Evolutionary conservation across 2,113 vertebrate genomes (phyloP).

Genomic region (Phylloscopus trochilus): DNA sequence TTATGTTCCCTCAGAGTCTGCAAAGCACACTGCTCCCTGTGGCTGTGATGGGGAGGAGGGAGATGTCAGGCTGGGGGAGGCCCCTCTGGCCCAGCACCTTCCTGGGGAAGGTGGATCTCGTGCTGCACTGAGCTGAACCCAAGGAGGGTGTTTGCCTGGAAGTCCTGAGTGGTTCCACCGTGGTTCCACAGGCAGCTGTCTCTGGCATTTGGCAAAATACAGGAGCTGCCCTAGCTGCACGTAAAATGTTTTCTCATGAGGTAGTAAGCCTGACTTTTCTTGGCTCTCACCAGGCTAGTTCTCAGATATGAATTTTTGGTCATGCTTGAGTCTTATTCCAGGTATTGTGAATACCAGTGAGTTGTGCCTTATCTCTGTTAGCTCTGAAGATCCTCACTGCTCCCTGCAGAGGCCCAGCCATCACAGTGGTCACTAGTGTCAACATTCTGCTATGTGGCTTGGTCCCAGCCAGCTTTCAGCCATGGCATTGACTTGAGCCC

Average conservation of each 20-base stretch:
- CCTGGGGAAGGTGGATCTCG: accelerated
- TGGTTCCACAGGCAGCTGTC: neutral
- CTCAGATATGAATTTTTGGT: neutral
- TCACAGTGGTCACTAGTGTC: neutral
- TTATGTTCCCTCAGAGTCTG: neutral
- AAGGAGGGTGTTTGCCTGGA: accelerated
- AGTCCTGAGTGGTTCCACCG: accelerated
- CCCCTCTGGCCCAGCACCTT: neutral
- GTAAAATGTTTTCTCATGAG: neutral
- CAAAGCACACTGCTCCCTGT: neutral
- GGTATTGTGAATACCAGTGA: neutral
- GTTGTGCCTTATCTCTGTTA: neutral
- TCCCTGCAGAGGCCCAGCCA: neutral
- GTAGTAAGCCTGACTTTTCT: neutral
- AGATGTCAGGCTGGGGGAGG: neutral
- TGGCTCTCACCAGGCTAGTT: neutral
- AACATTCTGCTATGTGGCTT: neutral
- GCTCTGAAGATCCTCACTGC: neutral
- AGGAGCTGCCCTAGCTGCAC: neutral
- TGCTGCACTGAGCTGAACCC: neutral
- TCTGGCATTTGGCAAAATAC: neutral
- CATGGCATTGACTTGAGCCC: neutral
- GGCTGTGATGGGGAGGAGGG: accelerated
- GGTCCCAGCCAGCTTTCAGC: neutral
- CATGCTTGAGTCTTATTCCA: neutral